phyloP scores from a whole-genome alignment of 2,113 vertebrate genomes.

The Colinus virginianus region DNA sequence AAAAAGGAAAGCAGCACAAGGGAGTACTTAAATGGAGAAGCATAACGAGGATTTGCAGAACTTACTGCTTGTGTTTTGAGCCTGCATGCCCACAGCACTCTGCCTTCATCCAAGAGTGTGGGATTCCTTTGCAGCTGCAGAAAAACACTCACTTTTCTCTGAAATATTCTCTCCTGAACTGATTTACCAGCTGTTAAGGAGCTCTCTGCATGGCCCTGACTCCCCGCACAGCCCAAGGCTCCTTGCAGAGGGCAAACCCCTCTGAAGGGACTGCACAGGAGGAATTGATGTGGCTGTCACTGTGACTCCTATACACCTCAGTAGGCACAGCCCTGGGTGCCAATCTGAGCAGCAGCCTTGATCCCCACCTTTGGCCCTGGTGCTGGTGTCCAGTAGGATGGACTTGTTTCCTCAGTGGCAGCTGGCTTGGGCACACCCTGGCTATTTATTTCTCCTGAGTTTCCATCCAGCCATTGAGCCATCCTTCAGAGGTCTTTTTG shows the following conservation, averaged over 20 bases:
- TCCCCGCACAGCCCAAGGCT: neutral
- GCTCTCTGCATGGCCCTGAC: neutral
- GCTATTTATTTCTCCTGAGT: neutral
- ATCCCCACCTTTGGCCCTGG: neutral
- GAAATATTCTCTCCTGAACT: neutral
- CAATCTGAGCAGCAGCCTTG: neutral
- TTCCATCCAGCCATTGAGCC: neutral
- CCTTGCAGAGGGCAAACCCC: neutral
- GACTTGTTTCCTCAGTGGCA: neutral
- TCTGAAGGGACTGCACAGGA: neutral
- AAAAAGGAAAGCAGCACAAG: neutral
- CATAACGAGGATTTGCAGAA: neutral
- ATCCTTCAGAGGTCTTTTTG: neutral
- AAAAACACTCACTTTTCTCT: neutral
- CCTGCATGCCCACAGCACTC: neutral
- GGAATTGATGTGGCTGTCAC: neutral
- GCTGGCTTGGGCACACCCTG: neutral
- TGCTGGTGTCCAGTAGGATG: neutral
- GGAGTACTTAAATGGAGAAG: neutral
- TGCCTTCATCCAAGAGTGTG: rapidly evolving
- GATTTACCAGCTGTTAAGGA: neutral
- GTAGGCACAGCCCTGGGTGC: neutral
- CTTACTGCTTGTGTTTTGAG: rapidly evolving
- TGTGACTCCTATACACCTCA: neutral
- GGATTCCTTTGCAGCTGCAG: neutral